Conservation (phyloP, 2,888 invertebrate species). For the Andricus quercusramuli region DNA sequence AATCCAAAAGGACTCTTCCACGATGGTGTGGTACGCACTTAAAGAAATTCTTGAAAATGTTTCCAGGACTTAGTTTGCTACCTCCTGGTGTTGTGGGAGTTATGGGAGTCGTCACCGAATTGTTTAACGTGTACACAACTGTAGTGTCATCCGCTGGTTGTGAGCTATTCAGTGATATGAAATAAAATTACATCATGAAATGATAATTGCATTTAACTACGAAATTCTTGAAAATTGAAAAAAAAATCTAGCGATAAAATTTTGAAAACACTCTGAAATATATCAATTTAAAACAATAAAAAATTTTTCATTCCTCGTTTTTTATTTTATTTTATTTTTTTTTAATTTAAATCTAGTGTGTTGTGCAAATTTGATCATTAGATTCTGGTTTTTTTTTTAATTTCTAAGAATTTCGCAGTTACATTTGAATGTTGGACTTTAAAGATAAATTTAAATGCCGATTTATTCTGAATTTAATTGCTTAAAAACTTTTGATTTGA, state of each 20-base stretch:
- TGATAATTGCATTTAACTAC: constrained; percentile 32
- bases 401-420: too few species aligned
- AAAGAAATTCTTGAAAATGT: constrained; percentile 98
- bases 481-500: background rate
- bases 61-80: constrained; percentile 90
- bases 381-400: too few species aligned
- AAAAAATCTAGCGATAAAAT: too few species aligned
- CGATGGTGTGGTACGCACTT: constrained; percentile 85
- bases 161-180: constrained; percentile 69
- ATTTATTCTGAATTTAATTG: too few species aligned
- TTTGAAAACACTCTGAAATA: too few species aligned
- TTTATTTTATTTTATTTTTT: too few species aligned
- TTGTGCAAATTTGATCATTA: too few species aligned
- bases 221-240: background rate
- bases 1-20: constrained; percentile 60
- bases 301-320: too few species aligned
- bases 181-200: constrained; percentile 56
- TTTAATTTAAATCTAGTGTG: too few species aligned
- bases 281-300: too few species aligned
- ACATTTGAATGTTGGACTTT: too few species aligned
- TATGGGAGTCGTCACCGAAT: constrained; percentile 79
- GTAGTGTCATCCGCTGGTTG: constrained; percentile 73
- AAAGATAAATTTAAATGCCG: too few species aligned
- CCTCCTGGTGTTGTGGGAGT: constrained; percentile 82
- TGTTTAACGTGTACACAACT: constrained; percentile 72